These are phyloP conservation scores for Chromis chromis DNA, from an alignment of 2,797 vertebrate species.

Conservation along the genomic window DNA sequence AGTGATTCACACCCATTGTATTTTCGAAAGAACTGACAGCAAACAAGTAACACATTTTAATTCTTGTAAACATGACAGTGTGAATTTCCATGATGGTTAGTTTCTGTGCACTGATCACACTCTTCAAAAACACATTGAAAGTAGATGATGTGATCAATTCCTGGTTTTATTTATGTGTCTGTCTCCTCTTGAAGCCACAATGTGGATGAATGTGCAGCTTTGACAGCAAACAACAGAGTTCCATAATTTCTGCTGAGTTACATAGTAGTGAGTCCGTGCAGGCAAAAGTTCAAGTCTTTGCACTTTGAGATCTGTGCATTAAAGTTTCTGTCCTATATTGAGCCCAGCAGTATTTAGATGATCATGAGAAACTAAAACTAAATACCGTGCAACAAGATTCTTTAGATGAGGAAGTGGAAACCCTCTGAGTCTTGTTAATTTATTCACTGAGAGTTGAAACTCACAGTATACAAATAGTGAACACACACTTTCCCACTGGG, in stretches of 20 bases:
- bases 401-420: neutral
- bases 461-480: neutral
- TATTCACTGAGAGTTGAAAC: neutral
- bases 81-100: neutral
- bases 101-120: neutral
- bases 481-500: conserved; percentile 47
- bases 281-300: neutral
- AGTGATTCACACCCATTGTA: neutral
- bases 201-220: neutral
- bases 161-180: neutral
- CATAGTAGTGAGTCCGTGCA: neutral
- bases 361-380: neutral
- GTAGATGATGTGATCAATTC: neutral
- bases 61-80: conserved; percentile 5
- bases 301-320: neutral
- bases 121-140: neutral
- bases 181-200: neutral
- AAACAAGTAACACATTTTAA: conserved; percentile 20
- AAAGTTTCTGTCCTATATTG: neutral
- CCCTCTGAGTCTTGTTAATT: neutral
- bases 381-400: neutral
- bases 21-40: neutral
- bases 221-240: neutral
- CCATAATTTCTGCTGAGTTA: too few relatives aligned
- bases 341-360: neutral